Conservation (phyloP, 2,113 vertebrate species). For the Chitala chitala region DNA sequence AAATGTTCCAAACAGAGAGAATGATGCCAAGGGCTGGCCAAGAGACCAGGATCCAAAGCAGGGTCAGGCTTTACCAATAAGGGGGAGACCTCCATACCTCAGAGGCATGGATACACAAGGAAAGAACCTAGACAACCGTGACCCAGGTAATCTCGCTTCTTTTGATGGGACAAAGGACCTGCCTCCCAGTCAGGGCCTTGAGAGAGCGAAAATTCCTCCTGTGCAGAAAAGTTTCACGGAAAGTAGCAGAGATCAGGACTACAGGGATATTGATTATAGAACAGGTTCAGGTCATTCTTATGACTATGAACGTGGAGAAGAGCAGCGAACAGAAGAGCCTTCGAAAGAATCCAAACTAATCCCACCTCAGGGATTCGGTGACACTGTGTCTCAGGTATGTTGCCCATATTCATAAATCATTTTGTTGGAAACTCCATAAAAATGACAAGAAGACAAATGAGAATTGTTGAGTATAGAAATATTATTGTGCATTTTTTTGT, state of each 20-base stretch:
- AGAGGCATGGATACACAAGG: conserved; percentile 31
- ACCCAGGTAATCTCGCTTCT: conserved; percentile 37
- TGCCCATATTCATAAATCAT: not conserved
- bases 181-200: conserved; percentile 40
- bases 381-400: conserved; percentile 62
- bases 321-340: conserved; percentile 66
- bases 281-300: conserved; percentile 70
- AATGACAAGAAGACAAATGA: not conserved
- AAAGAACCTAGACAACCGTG: conserved; percentile 39
- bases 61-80: conserved; percentile 36
- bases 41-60: conserved; percentile 48
- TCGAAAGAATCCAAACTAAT: conserved; percentile 55
- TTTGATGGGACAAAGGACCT: conserved; percentile 52
- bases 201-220: conserved; percentile 35
- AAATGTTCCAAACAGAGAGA: conserved; percentile 44
- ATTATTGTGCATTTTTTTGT: too few species aligned
- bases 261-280: conserved; percentile 89
- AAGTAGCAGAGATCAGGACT: conserved; percentile 80
- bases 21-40: conserved; percentile 53
- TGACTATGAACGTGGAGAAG: conserved; percentile 75
- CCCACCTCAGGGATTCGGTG: conserved; percentile 48
- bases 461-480: not conserved
- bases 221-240: conserved; percentile 70
- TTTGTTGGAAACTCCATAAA: not conserved
- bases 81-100: conserved; percentile 39